These are phyloP conservation scores for Xestia xanthographa DNA, from an alignment of 2,888 invertebrate genomes.

Conservation along the genomic window DNA sequence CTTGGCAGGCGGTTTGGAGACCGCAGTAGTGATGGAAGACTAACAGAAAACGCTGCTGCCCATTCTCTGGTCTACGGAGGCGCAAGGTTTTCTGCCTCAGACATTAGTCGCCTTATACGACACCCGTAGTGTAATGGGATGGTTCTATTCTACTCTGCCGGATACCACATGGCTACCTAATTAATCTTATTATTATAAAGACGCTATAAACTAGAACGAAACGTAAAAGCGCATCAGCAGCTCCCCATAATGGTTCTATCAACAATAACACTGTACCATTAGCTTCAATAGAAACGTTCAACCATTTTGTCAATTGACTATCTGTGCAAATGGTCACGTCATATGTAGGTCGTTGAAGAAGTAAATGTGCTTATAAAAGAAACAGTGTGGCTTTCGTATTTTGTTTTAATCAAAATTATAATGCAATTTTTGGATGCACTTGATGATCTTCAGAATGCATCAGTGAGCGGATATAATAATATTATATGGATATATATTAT, in stretches of 20 bases:
- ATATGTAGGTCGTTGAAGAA: conserved; percentile 12
- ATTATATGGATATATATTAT: too few species aligned
- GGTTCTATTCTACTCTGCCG: too few species aligned
- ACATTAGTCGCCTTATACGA: too few species aligned
- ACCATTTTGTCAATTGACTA: conserved; percentile 50
- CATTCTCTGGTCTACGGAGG: too few species aligned
- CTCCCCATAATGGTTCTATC: conserved; percentile 10
- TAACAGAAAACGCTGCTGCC: too few species aligned
- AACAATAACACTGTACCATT: conserved; percentile 23
- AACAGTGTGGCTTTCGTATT: neutral
- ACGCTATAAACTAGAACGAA: neutral
- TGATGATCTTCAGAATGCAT: neutral
- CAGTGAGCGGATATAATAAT: neutral
- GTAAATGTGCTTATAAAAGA: conserved; percentile 1
- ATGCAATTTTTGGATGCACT: neutral
- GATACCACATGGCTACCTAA: too few species aligned
- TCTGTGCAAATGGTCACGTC: conserved; percentile 19
- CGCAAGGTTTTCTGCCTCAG: too few species aligned
- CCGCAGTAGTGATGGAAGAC: too few species aligned
- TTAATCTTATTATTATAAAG: too few species aligned
- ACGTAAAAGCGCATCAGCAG: conserved; percentile 24
- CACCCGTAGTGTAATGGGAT: too few species aligned
- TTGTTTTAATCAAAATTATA: neutral
- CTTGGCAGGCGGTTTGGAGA: too few species aligned
- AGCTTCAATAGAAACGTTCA: conserved; percentile 34